Evolutionary conservation across 2,797 vertebrate genomes (phyloP), one percentile per base, ranked within the genome.

Genomic region (Alca torda): DNA sequence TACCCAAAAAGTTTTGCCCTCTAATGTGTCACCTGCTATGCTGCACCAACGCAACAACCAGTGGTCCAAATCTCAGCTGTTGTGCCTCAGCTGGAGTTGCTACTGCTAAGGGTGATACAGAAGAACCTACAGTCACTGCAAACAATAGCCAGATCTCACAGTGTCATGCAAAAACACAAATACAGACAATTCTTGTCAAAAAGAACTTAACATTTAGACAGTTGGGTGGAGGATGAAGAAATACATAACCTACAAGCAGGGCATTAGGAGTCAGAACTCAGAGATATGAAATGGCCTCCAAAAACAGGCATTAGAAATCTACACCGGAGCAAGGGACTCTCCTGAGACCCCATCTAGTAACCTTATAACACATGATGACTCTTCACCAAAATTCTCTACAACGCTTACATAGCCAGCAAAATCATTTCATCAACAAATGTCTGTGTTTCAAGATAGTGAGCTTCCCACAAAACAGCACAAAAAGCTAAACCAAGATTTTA

Each of bases 1-100:
- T 21, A 80, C 72, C 91, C 89, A 67, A 91, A 92, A 94, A 89
- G 84, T 80, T 92, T 73, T 90, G 95, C 90, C 83, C 65, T 72
- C 72, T 77, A 59, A 85, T 35, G 89, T 43, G 70, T 84, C 84
- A 93, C 69, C 87, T 84, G 76, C 79, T 48, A 63, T 69, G 72
- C 18, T 82, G 74, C 43, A 90, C 35, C 43, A 78, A 35, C 18
- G 69, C 84, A 87, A 37, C 9, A 37, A 61, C 28, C 51, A 33
- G 20, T 15, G 23, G 46, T 50, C 39, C 75, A 63, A 53, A 68
- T 15, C 63, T 59, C 68, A 50, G 50, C 50, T 63, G 31, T 3
- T 56, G 50, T 84, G 41, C 35, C 84, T 84, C 57, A 30, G 70
- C 2, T 68, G 21, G 20, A 19, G 50, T 57, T 76, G 46, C 48